These are phyloP conservation scores for Aphis craccivora DNA, from an alignment of 1,140 invertebrate genomes.

Conservation along the genomic window DNA sequence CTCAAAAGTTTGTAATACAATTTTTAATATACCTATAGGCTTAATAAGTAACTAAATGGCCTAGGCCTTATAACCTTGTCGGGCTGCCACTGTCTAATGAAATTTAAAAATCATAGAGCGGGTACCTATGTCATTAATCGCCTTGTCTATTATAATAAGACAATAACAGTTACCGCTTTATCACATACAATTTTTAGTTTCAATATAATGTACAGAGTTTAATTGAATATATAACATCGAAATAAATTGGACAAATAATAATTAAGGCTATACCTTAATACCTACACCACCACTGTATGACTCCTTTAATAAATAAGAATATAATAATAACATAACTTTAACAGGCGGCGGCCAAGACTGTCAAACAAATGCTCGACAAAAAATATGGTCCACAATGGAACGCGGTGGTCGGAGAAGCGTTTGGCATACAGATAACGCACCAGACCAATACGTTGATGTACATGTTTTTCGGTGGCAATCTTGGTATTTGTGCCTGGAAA, in stretches of 20 bases:
- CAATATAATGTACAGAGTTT: background rate
- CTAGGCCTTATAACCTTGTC: no score
- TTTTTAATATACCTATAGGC: no score
- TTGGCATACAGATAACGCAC: constrained; percentile 91
- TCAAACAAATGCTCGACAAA: constrained; percentile 94
- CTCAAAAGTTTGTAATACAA: no score
- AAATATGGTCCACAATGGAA: constrained; percentile 94
- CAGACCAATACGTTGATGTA: constrained; percentile 89
- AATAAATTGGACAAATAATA: background rate
- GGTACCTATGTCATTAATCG: background rate
- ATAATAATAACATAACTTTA: background rate
- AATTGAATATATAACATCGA: background rate
- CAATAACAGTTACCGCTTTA: background rate
- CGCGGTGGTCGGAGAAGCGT: constrained; percentile 91
- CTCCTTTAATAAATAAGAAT: background rate
- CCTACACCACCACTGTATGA: background rate
- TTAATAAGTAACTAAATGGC: no score
- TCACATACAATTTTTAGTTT: background rate
- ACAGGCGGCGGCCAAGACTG: constrained; percentile 81
- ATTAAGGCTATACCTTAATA: background rate
- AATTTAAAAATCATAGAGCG: background rate
- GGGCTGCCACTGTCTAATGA: background rate
- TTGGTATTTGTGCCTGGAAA: constrained; percentile 91
- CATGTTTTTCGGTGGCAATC: constrained; percentile 91
- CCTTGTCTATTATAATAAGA: no score